Percentiles rank a stretch among this genome's conserved stretches.
Conservation (phyloP, 92 coral and sea anemone species). For the Epizoanthus illoricatus region DNA sequence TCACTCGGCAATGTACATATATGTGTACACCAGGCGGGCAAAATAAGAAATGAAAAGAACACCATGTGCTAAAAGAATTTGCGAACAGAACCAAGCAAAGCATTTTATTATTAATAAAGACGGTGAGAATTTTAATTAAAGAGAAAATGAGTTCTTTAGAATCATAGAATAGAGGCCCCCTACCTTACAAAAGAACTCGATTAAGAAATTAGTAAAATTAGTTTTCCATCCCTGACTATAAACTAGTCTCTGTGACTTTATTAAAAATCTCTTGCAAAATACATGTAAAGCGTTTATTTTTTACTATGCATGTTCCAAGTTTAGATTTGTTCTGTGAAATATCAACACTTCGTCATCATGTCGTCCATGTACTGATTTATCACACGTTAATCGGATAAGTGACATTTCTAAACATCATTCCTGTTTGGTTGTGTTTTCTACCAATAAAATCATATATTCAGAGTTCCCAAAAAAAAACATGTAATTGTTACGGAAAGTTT, state of each 20-base stretch:
- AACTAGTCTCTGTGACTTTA: neutral
- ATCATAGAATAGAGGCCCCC: slow-evolving; percentile 35
- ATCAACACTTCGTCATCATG: slow-evolving; percentile 34
- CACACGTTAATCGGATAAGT: slow-evolving; percentile 31
- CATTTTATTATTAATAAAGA: slow-evolving; percentile 17
- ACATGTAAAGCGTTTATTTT: neutral
- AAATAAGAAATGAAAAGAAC: neutral
- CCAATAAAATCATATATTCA: slow-evolving; percentile 16
- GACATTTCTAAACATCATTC: slow-evolving; percentile 19
- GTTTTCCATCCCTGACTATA: slow-evolving; percentile 29
- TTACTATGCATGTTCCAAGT: neutral
- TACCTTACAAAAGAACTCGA: slow-evolving; percentile 34
- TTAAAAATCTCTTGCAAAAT: slow-evolving; percentile 1
- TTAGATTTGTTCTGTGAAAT: slow-evolving; percentile 23
- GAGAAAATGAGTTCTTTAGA: slow-evolving; percentile 15
- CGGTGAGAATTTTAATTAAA: slow-evolving; percentile 39
- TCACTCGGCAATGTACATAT: neutral
- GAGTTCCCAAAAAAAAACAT: slow-evolving; percentile 14
- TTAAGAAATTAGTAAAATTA: slow-evolving; percentile 30
- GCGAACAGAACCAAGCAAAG: neutral
- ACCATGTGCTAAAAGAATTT: slow-evolving; percentile 31
- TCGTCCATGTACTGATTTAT: slow-evolving; percentile 24
- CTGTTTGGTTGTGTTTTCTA: slow-evolving; percentile 9
- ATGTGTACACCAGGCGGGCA: too few relatives aligned
- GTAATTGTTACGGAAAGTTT: neutral